Evolutionary conservation across 2,797 vertebrate genomes (phyloP), one percentile per base, ranked within the genome.

Genomic region (Cyprinodon diabolis): DNA sequence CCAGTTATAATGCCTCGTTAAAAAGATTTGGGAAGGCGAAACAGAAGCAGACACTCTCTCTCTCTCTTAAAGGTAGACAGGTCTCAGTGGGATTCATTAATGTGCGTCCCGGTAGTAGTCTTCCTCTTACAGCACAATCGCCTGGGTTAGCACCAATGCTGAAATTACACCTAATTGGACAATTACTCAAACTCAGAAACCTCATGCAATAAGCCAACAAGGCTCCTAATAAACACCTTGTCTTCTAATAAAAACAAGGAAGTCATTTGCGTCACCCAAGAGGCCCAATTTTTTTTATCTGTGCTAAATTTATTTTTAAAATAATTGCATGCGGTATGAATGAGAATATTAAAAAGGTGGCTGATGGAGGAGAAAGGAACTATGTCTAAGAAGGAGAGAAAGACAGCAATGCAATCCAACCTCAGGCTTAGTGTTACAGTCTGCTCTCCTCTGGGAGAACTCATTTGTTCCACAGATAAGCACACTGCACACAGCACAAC

Each of bases 91-190:
- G 97, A 98, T 98, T 98, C 97, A 99, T 98, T 99, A 98, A 96
- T 96, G 96, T 93, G 94, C 92, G 94, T 97, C 96, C 96, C 94
- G 81, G 91, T 93, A 95, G 96, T 96, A 95, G 96, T 95, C 95
- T 95, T 95, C 94, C 95, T 96, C 93, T 93, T 93, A 95, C 94
- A 94, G 95, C 94, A 95, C 95, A 95, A 96, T 96, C 93, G 94
- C 95, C 96, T 94, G 96, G 94, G 96, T 96, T 96, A 96, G 96
- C 96, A 92, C 90, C 95, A 92, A 96, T 96, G 96, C 96, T 95
- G 96, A 98, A 99, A 99, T 99, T 99, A 98, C 96, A 97, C 96
- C 97, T 98, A 99, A 99, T 99, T 99, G 97, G 98, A 98, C 97
- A 97, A 99, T 99, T 99, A 99, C 97, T 99, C 98, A 99, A 98